A percentile compares a stretch with the other conserved stretches of the same genome.
These are phyloP conservation scores for Nymphicus hollandicus DNA, from an alignment of 2,113 vertebrate genomes.

Conservation along the genomic window DNA sequence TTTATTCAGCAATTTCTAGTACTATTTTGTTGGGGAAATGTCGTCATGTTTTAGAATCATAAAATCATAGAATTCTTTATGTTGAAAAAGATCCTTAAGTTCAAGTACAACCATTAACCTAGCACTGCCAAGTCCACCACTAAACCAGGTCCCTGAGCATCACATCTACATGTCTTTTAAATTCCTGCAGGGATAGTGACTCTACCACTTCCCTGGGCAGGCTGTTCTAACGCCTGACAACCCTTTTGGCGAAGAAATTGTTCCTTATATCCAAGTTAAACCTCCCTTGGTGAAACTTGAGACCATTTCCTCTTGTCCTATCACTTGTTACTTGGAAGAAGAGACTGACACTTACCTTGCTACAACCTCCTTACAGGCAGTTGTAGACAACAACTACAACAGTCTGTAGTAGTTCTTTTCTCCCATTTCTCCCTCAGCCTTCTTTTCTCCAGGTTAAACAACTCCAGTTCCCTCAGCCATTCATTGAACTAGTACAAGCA, in stretches of 20 bases:
- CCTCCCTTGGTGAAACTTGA: neutral
- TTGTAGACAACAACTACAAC: neutral
- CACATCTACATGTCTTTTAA: neutral
- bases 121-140: neutral
- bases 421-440: neutral
- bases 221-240: neutral
- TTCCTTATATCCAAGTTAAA: neutral
- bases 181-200: neutral
- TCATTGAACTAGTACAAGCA: neutral
- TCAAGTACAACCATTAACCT: neutral
- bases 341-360: neutral
- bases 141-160: neutral
- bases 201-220: neutral
- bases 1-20: neutral
- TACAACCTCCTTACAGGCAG: neutral
- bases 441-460: neutral
- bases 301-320: neutral
- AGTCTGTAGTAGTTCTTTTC: neutral
- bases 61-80: neutral
- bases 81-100: neutral
- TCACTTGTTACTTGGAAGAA: neutral
- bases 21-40: neutral
- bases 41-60: neutral
- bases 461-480: neutral
- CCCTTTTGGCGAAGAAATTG: neutral